Percentiles rank a stretch among this genome's conserved stretches.
Evolutionary conservation across 2,113 vertebrate genomes (phyloP).

Genomic region (Eulemur rufifrons): DNA sequence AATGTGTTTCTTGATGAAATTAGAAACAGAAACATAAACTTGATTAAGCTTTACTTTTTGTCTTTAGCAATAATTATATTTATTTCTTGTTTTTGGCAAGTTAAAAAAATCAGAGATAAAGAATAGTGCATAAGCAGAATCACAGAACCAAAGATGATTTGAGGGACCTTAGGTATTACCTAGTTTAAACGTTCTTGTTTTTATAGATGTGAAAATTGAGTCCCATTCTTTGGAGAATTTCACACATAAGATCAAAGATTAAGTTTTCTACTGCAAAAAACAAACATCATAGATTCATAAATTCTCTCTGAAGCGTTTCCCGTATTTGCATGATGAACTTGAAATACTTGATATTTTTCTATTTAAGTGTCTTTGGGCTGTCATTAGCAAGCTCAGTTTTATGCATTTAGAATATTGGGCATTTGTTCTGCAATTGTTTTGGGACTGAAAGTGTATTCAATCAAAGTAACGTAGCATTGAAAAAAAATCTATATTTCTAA

Average conservation of each 20-base stretch:
- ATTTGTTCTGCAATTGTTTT: not conserved
- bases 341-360: not conserved
- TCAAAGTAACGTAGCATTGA: not conserved
- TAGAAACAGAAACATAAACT: not conserved
- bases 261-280: not conserved
- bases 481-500: not conserved
- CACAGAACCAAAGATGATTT: not conserved
- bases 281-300: not conserved
- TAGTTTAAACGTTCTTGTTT: not conserved
- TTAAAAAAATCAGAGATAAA: not conserved
- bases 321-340: not conserved
- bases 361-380: not conserved
- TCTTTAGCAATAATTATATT: slow-evolving; percentile 14
- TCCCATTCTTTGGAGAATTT: not conserved
- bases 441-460: not conserved
- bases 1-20: not conserved
- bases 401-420: not conserved
- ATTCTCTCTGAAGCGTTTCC: not conserved
- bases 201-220: not conserved
- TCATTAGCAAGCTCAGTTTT: not conserved
- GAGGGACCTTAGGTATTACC: not conserved
- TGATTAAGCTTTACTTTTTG: not conserved
- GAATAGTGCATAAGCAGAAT: not conserved
- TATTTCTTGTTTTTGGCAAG: not conserved
- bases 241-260: not conserved